Evolutionary conservation across 2,113 vertebrate species (phyloP), one percentile per base, ranked within the genome.

Genomic region (Paedocypris sp.): DNA sequence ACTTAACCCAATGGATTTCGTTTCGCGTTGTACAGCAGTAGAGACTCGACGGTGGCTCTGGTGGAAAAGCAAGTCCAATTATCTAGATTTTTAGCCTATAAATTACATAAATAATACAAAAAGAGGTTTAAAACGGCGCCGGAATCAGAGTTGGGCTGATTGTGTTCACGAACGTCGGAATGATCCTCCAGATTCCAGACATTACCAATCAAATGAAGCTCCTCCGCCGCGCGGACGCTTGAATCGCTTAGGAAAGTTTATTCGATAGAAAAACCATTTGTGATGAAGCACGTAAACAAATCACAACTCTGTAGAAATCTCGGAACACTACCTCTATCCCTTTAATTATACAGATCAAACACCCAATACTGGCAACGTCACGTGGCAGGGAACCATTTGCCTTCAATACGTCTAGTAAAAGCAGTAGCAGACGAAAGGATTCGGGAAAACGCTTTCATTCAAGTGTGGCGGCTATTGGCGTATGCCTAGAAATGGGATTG

Each of bases 41-140:
- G 66, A 82, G 81, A 86, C 83, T 81, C 81, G 70, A 71, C 67
- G 75, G 33, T 29, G 49, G 41, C 45, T 76, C 60, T 35, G 25
- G 60, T 47, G 58, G 38, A 25, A 25, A 36, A 80, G 74, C 75
- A 25, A 79, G 72, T 82, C 79, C 75, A 74, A 79, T 80, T 78
- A 80, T 79, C 82, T 69, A 83, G 46, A 65, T 79, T 82, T 77
- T 80, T 87, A 84, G 83, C 86, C 83, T 83, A 87, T 88, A 88
- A 88, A 86, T 87, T 83, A 88, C 80, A 87, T 86, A 87, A 86
- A 85, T 87, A 67, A 80, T 83, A 71, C 64, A 47, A 63, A 57
- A 29, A 13, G 0, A 56, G n/a, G n/a, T n/a, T n/a, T n/a, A n/a
- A n/a, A n/a, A n/a, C n/a, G n/a, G n/a, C n/a, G n/a, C n/a, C n/a